Conservation (phyloP, 2,113 vertebrate genomes). For the Menidia beryllina region DNA sequence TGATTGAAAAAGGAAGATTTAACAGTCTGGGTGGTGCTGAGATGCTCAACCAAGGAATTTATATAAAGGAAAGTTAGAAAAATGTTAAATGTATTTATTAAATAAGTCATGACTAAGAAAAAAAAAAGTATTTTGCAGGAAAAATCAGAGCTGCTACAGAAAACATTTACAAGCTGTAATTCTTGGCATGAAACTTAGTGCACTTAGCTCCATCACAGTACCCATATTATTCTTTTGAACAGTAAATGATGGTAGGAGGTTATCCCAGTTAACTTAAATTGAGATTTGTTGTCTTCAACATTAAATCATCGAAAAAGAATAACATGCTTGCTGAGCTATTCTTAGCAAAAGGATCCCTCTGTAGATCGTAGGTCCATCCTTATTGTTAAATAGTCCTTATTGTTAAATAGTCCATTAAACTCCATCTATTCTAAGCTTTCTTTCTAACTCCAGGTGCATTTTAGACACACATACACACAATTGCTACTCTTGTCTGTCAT, state of each 20-base stretch:
- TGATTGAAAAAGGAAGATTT: no score
- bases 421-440: constrained; percentile 15
- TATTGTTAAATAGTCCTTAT: constrained; percentile 20
- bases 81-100: no score
- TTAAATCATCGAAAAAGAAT: background rate
- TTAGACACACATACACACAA: background rate
- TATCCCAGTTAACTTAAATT: no score
- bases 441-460: constrained; percentile 15
- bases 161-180: constrained; percentile 1
- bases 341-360: background rate
- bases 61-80: no score
- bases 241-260: background rate
- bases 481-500: constrained; percentile 46
- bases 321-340: background rate
- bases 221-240: background rate
- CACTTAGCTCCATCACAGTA: background rate
- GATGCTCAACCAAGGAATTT: no score
- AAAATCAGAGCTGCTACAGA: background rate
- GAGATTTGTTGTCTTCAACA: background rate
- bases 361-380: background rate
- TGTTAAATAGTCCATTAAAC: constrained; percentile 16
- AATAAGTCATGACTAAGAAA: no score
- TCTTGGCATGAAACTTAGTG: background rate
- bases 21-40: no score
- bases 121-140: background rate